These are phyloP conservation scores for Oryctes rhinoceros DNA, from an alignment of 1,140 invertebrate genomes.

Conservation along the genomic window DNA sequence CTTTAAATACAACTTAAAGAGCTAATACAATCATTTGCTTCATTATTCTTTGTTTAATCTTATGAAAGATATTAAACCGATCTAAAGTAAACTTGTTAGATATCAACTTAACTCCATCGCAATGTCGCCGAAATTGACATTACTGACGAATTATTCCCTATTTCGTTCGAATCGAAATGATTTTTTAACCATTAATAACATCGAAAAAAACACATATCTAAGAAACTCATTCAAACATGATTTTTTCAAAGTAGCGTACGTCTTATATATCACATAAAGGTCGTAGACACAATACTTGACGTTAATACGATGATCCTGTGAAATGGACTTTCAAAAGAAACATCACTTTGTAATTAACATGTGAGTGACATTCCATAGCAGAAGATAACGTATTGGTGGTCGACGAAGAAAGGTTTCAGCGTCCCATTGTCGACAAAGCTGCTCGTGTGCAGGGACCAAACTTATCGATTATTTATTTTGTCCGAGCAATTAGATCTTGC, in stretches of 20 bases:
- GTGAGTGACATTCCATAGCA: constrained; percentile 15
- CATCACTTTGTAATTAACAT: constrained; percentile 27
- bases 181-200: neutral
- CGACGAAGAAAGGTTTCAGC: constrained; percentile 26
- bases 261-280: constrained; percentile 28
- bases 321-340: neutral
- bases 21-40: too few relatives aligned
- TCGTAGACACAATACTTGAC: constrained; percentile 28
- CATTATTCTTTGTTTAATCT: neutral
- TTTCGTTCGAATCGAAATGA: neutral
- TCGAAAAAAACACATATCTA: constrained; percentile 32
- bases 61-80: neutral
- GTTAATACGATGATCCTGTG: neutral
- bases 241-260: constrained; percentile 21
- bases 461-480: constrained; percentile 44
- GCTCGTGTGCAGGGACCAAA: constrained; percentile 54
- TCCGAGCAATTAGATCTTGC: constrained; percentile 36
- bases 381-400: constrained; percentile 19
- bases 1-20: too few relatives aligned
- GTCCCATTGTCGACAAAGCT: constrained; percentile 41
- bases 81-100: too few relatives aligned
- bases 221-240: neutral
- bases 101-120: too few relatives aligned
- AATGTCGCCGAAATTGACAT: too few relatives aligned
- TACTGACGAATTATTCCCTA: neutral